Evolutionary conservation across 2,797 vertebrate genomes (phyloP), one percentile per base, ranked within the genome.

Genomic region (Sebastes baramenuke): DNA sequence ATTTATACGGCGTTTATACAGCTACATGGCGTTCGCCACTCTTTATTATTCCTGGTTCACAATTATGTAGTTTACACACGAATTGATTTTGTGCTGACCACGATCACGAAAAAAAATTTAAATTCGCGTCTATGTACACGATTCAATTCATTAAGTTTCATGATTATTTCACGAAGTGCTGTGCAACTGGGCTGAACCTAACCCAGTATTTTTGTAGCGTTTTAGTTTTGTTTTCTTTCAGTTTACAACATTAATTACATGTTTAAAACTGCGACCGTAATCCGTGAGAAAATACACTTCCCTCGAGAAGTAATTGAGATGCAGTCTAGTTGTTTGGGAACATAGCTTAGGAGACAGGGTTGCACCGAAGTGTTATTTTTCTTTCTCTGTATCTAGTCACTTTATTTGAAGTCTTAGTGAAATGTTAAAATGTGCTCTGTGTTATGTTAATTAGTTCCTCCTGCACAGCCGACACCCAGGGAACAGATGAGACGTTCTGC

Each of bases 361-460:
- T 14, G 11, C 5, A 20, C 60, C 60, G 1, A 22, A 34, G 24
- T 3, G 0, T 64, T 61, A 2, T 8, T 77, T 74, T 60, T 36
- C 34, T 71, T 67, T 52, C 18, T 74, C 22, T 60, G 22, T 64
- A 12, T 75, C 65, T 54, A 62, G 59, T 49, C 27, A 13, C 25
- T 72, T 76, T 24, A 46, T 81, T 79, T 72, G 29, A 83, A 81
- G 75, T 65, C 62, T 84, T 61, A 77, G 54, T 78, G 29, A 69
- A 71, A 67, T 22, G 9, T 67, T 64, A n/a, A 77, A 71, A 79
- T 58, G 69, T 18, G 36, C 65, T 84, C 54, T 61, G 32, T 61
- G 32, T 74, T 80, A 42, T 78, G 74, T 64, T 77, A 42, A 76
- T 62, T 42, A 36, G 22, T 72, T 80, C 76, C 32, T 72, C 16